phyloP scores from a whole-genome alignment of 2,888 invertebrate genomes.

The Philhelius pedissequus region DNA sequence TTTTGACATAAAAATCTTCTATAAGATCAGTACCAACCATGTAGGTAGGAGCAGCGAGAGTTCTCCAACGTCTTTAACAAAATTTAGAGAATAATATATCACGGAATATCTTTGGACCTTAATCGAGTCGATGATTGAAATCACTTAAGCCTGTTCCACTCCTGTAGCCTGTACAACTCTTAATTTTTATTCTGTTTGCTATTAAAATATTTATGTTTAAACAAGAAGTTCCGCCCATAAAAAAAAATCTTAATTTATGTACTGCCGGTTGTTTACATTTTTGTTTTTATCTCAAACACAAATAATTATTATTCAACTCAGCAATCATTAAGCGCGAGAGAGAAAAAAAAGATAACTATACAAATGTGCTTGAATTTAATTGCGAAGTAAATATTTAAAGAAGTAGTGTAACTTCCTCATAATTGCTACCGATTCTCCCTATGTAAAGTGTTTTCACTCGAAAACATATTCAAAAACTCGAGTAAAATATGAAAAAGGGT shows the following conservation, averaged over 20 bases:
- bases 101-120: too few species aligned
- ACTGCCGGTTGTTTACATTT: background rate
- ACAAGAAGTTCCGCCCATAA: background rate
- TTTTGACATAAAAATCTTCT: too few species aligned
- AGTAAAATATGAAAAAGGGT: background rate
- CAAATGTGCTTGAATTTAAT: slow-evolving; percentile 12
- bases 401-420: background rate
- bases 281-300: background rate
- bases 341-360: background rate
- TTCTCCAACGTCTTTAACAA: too few species aligned
- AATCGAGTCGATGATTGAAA: too few species aligned
- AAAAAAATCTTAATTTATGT: background rate
- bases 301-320: background rate
- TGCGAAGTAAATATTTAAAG: slow-evolving; percentile 27
- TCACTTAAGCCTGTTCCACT: background rate
- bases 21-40: too few species aligned
- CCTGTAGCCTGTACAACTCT: background rate
- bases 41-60: too few species aligned
- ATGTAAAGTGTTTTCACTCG: background rate
- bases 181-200: background rate
- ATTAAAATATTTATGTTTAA: background rate
- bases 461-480: background rate
- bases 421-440: background rate
- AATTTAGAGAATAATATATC: too few species aligned
- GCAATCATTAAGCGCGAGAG: background rate